Conservation (phyloP, 2,113 vertebrate species). For the Aspidoscelis tigris region DNA sequence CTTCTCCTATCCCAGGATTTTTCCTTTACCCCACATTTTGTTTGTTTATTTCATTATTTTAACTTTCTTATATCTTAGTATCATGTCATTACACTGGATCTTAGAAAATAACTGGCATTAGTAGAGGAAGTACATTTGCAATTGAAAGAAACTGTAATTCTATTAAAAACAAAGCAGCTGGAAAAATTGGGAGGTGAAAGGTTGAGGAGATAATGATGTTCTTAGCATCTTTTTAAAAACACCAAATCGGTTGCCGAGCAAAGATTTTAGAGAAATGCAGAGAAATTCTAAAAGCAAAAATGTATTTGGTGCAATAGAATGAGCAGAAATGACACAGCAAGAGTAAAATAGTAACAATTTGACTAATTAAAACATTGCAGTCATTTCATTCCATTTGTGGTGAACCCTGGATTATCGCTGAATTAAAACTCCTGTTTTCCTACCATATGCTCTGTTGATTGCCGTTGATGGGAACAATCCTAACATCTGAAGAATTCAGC, state of each 20-base stretch:
- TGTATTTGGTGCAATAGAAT: accelerated
- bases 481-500: neutral
- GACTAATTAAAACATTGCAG: neutral
- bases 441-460: neutral
- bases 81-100: no score
- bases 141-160: neutral
- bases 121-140: neutral
- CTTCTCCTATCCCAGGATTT: accelerated
- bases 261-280: neutral
- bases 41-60: neutral
- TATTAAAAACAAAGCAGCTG: neutral
- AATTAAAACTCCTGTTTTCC: neutral
- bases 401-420: neutral
- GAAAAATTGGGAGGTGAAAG: no score
- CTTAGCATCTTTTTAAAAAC: neutral
- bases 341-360: neutral
- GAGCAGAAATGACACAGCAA: neutral
- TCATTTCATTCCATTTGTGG: no score
- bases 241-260: neutral
- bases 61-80: neutral
- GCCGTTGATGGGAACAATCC: neutral
- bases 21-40: constrained; percentile 7
- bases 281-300: neutral
- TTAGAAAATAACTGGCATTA: neutral
- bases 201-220: neutral